Conservation (phyloP, 2,113 vertebrate genomes). For the Eleginops maclovinus region DNA sequence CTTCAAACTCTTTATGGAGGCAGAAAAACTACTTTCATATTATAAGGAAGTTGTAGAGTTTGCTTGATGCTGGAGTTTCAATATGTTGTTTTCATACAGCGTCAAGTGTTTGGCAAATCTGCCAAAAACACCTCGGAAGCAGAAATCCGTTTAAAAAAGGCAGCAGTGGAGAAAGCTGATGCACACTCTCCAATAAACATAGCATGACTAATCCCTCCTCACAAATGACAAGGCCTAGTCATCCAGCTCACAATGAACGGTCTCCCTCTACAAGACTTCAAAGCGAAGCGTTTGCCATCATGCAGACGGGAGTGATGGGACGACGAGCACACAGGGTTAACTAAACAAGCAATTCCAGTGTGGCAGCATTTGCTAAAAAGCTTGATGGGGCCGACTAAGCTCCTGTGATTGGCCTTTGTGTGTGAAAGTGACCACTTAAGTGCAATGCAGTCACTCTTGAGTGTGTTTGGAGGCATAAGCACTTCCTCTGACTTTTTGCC, state of each 20-base stretch:
- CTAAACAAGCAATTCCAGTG: conserved; percentile 54
- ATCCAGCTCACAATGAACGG: conserved; percentile 49
- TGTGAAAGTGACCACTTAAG: conserved; percentile 72
- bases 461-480: conserved; percentile 71
- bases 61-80: conserved; percentile 6
- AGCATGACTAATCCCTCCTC: conserved; percentile 73
- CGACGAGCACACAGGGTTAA: conserved; percentile 48
- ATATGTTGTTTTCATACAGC: conserved; percentile 6
- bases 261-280: conserved; percentile 60
- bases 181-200: conserved; percentile 57
- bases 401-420: conserved; percentile 71
- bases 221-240: conserved; percentile 62
- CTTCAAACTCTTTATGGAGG: conserved; percentile 1
- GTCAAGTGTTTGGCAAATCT: conserved; percentile 16
- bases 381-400: conserved; percentile 71
- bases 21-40: conserved; percentile 1
- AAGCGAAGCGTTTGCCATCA: conserved; percentile 57
- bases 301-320: conserved; percentile 47
- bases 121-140: conserved; percentile 52
- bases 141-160: conserved; percentile 60
- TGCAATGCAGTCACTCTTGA: conserved; percentile 55
- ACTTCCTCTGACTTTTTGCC: conserved; percentile 70
- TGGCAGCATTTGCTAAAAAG: conserved; percentile 60
- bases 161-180: conserved; percentile 58
- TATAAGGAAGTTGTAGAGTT: neutral